Base-by-base conservation (phyloP, 2,888 invertebrate genomes). In the Gymnocheta viridis region DNA sequence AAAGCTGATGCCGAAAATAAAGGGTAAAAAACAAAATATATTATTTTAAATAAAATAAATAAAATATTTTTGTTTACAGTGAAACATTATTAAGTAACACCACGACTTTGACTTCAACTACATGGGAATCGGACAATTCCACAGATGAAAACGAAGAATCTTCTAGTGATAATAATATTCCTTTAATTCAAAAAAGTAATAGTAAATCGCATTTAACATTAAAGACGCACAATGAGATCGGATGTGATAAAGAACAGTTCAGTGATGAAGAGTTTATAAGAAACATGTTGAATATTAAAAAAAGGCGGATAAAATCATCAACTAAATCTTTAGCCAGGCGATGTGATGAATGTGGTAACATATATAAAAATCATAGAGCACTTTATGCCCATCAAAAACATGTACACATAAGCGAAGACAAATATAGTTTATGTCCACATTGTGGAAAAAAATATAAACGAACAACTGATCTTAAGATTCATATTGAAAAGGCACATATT, bases 211-310 rank as follows among this genome's bases (percentile, higher is more conserved):
- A n/a, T n/a, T 27, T n/a, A 27, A 41, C 17, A 27, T 14, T 2
- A 27, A 56, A 29, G 5, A 22, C 41, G 5, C 24, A 54, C 0
- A 51, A 4, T 27, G n/a, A 58, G 7, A 32, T 24, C 12, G 49
- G 29, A 4, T 58, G 76, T 3, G 41, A 67, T 35, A 35, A 17
- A 38, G 77, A 58, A 44, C 67, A 72, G 67, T 81, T 77, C 19
- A 84, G 81, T 64, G 84, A 84, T 64, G 84, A 84, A 62, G 84
- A 81, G 12, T 81, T 77, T 60, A 81, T 84, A 29, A 54, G 81
- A 62, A 67, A 73, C 12, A 77, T 84, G 29, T 56, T 84, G 32
- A 81, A 84, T 49, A 81, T 81, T 24, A 77, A 81, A 67, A 81
- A 62, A 47, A 72, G 77, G 27, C 6, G 19, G 2, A 27, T 29